Conservation (phyloP, 1,140 invertebrate species). For the Neoseiulus cucumeris region DNA sequence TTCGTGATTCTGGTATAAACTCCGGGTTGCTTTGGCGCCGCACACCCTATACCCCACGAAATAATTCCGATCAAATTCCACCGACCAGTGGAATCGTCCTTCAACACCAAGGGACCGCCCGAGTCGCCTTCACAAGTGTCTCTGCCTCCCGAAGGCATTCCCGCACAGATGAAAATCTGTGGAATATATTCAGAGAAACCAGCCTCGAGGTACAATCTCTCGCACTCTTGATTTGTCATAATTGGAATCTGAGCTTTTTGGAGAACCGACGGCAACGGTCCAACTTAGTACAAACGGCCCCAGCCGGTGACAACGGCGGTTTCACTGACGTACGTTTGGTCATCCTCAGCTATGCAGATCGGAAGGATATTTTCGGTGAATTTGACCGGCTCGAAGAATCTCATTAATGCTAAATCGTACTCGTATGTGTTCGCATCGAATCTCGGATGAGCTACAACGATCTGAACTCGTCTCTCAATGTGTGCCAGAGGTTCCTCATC, state of each 20-base stretch:
- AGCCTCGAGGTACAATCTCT: conserved; percentile 76
- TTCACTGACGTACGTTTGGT: conserved; percentile 24
- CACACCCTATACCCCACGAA: conserved; percentile 84
- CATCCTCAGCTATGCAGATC: conserved; percentile 20
- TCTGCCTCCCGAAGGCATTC: conserved; percentile 71
- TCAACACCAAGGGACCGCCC: conserved; percentile 68
- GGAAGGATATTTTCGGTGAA: conserved; percentile 31
- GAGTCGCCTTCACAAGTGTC: conserved; percentile 62
- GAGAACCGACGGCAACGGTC: conserved; percentile 51
- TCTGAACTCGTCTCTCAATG: conserved; percentile 62
- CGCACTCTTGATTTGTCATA: conserved; percentile 70
- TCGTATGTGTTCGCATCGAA: conserved; percentile 91
- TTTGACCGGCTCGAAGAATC: conserved; percentile 61
- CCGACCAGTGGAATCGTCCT: conserved; percentile 56
- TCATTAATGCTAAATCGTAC: conserved; percentile 64
- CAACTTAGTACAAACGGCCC: conserved; percentile 18
- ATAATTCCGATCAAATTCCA: conserved; percentile 84
- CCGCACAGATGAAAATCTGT: conserved; percentile 76
- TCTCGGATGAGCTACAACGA: conserved; percentile 70
- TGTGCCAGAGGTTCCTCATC: conserved; percentile 64
- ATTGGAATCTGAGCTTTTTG: conserved; percentile 84
- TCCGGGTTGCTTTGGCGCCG: conserved; percentile 66
- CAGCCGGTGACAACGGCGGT: conserved; percentile 20
- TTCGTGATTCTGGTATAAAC: conserved; percentile 80
- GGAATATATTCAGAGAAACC: conserved; percentile 67